Evolutionary conservation across 1,140 invertebrate genomes (phyloP), one percentile per base, ranked within the genome.

Genomic region (Bombus sibiricus): DNA sequence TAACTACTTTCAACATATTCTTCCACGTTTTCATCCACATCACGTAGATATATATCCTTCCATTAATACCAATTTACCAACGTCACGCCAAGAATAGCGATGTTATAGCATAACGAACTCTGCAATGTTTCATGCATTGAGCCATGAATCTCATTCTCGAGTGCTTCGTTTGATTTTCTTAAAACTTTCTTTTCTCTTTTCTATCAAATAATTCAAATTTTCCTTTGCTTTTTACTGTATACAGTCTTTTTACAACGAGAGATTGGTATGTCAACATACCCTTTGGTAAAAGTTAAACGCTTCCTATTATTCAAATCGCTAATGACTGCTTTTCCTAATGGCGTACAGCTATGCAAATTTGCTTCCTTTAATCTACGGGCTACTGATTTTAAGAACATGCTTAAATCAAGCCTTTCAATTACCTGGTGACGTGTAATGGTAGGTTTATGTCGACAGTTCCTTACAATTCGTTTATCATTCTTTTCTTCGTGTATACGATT

Each of bases 391-490:
- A n/a, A 64, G n/a, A n/a, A 64, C 62, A 15, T n/a, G n/a, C n/a
- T 64, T 64, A n/a, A 64, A 64, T 64, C 62, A 64, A 64, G 62
- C n/a, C n/a, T 64, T 64, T 64, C 62, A 64, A 64, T 64, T n/a
- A 64, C n/a, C n/a, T 64, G 62, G 62, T 13, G 28, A 64, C n/a
- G 62, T 13, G n/a, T n/a, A n/a, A 64, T 64, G 62, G 62, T n/a
- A 15, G 13, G 62, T 64, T 64, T 64, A 64, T 15, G 62, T 64
- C n/a, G 28, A n/a, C 62, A n/a, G n/a, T 64, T n/a, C 13, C n/a
- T 64, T 64, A n/a, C n/a, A 64, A 64, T 64, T 64, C n/a, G 13
- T 64, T 64, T 32, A 64, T 64, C 62, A 15, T 32, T 32, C 13
- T 15, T 64, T n/a, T 25, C 12, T 3, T 12, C 28, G 59, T 5